Evolutionary conservation across 92 coral and sea anemone genomes (phyloP).

Genomic region (Pocillopora grandis): DNA sequence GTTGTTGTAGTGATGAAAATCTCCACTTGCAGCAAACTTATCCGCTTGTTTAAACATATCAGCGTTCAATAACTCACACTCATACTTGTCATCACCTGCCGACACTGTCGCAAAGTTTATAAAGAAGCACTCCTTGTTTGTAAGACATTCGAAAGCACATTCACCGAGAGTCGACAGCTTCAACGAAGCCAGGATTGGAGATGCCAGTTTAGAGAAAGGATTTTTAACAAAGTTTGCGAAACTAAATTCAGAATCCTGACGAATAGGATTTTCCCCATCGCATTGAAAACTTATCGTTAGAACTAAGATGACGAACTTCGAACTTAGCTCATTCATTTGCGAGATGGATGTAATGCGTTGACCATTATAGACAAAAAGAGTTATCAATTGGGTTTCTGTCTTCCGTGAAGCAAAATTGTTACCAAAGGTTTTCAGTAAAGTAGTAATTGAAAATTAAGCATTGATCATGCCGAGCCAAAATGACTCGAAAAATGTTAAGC

Average conservation of each 20-base stretch:
- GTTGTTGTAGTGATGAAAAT: slow-evolving; percentile 3
- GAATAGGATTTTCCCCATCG: not conserved
- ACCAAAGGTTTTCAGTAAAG: too few species aligned
- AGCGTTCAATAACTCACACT: slow-evolving; percentile 2
- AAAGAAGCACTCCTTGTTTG: not conserved
- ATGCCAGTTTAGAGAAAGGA: not conserved
- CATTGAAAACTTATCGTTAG: not conserved
- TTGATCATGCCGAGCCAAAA: too few species aligned
- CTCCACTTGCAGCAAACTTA: not conserved
- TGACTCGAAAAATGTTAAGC: too few species aligned
- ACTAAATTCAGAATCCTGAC: not conserved
- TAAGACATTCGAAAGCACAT: not conserved
- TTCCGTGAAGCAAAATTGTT: too few species aligned
- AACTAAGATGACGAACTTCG: not conserved
- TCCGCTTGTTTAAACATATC: not conserved
- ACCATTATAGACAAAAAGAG: too few species aligned
- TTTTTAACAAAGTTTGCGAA: not conserved
- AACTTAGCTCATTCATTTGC: not conserved
- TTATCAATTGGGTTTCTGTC: too few species aligned
- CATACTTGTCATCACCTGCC: not conserved
- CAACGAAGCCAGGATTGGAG: not conserved
- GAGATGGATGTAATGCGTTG: too few species aligned
- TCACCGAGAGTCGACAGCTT: not conserved
- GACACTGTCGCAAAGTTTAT: not conserved
- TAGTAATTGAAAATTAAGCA: too few species aligned